Percentiles rank a stretch among this genome's conserved stretches.
phyloP scores from a whole-genome alignment of 2,113 vertebrate species.

The Todiramphus saurophagus region DNA sequence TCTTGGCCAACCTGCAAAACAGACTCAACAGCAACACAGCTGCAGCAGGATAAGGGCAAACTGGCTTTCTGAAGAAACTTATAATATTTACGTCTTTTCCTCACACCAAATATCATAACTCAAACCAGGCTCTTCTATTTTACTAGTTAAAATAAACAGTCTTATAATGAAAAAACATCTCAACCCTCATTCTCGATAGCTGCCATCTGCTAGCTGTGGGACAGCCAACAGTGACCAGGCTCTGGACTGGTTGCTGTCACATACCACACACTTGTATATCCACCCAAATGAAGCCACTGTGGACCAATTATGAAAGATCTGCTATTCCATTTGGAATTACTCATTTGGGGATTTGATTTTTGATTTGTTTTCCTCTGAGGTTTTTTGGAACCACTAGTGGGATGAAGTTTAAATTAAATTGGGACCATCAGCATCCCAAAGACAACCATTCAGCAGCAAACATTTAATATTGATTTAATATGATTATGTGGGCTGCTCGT shows the following conservation, averaged over 20 bases:
- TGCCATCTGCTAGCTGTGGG: background rate
- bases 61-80: background rate
- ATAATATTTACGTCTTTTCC: background rate
- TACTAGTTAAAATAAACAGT: background rate
- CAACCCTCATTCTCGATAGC: background rate
- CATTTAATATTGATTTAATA: conserved; percentile 53
- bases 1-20: background rate
- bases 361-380: conserved; percentile 59
- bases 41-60: background rate
- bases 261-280: background rate
- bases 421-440: conserved; percentile 31
- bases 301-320: conserved; percentile 22
- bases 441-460: conserved; percentile 6
- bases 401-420: conserved; percentile 55
- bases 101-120: accelerated
- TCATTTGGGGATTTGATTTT: conserved; percentile 41
- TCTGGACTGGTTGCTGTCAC: background rate
- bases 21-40: background rate
- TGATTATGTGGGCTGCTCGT: conserved; percentile 19
- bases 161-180: background rate
- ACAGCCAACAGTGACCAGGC: background rate
- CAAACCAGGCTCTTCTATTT: background rate
- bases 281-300: conserved; percentile 11
- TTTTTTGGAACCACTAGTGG: conserved; percentile 22
- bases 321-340: conserved; percentile 19